Percentiles rank a stretch among this genome's conserved stretches.
Conservation (phyloP, 2,113 vertebrate species). For the Tachycineta bicolor region DNA sequence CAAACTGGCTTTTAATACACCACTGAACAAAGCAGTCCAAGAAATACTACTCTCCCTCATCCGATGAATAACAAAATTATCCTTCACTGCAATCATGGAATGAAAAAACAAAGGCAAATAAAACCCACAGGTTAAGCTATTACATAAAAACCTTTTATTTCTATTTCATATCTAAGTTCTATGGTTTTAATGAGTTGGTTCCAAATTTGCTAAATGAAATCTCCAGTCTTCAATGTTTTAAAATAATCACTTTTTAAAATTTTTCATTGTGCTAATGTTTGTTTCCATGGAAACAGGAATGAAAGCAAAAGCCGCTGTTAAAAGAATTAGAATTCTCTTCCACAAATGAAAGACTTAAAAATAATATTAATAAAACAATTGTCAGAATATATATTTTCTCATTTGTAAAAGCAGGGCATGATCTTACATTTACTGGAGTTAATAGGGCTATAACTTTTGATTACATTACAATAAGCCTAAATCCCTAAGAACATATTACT, state of each 20-base stretch:
- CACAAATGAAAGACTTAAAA: conserved; percentile 3
- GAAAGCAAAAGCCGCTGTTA: not conserved
- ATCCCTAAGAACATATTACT: not conserved
- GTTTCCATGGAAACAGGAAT: conserved; percentile 63
- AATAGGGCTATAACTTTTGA: not conserved
- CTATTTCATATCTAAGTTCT: not conserved
- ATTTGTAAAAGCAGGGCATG: not conserved
- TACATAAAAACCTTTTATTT: not conserved
- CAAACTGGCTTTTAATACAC: not conserved
- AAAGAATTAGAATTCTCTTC: not conserved
- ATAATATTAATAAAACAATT: conserved; percentile 13
- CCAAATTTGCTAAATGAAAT: conserved; percentile 22
- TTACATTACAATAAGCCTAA: not conserved
- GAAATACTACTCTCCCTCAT: not conserved
- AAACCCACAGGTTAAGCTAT: not conserved
- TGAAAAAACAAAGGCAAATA: conserved; percentile 6
- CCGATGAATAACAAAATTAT: not conserved
- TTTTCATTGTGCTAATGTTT: conserved; percentile 8
- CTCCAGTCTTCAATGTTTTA: conserved; percentile 4
- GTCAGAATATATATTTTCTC: not conserved
- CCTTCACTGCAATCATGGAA: not conserved
- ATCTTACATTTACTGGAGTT: not conserved
- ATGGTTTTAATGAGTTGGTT: not conserved
- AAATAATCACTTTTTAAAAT: conserved; percentile 21
- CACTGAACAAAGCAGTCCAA: not conserved